These are phyloP conservation scores for Eretmochelys imbricata DNA, from an alignment of 2,113 vertebrate species.

Conservation along the genomic window DNA sequence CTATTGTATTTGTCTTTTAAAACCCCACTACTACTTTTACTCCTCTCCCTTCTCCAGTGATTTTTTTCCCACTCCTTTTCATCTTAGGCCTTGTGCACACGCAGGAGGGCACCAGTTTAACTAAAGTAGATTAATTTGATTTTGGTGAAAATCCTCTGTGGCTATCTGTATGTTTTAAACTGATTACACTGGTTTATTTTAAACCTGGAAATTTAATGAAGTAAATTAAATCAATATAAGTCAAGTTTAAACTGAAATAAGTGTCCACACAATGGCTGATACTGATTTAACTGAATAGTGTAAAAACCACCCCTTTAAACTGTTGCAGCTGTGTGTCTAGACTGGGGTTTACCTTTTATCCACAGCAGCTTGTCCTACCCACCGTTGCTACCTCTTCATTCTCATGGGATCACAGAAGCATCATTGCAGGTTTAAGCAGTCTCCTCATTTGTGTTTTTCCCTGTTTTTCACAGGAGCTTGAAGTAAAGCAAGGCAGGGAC, in stretches of 20 bases:
- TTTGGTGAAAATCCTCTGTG: background rate
- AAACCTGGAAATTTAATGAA: background rate
- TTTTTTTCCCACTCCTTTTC: background rate
- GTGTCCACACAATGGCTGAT: background rate
- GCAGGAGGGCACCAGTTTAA: background rate
- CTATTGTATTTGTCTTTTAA: background rate
- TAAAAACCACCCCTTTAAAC: background rate
- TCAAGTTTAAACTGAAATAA: background rate
- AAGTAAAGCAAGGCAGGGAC: background rate
- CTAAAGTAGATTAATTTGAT: background rate
- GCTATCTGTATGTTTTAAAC: background rate
- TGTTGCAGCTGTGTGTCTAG: background rate
- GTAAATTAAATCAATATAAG: background rate
- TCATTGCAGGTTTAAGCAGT: background rate
- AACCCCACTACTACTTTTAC: background rate
- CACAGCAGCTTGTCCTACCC: background rate
- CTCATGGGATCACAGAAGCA: constrained; percentile 10
- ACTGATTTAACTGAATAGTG: background rate
- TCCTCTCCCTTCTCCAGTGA: background rate
- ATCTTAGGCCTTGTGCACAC: background rate
- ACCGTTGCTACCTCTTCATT: background rate
- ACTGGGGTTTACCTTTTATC: background rate
- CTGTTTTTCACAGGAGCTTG: constrained; percentile 18
- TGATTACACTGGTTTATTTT: background rate
- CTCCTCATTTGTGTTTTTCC: background rate